Evolutionary conservation across 2,797 vertebrate species (phyloP), one percentile per base, ranked within the genome.

Genomic region (Melanogrammus aeglefinus): DNA sequence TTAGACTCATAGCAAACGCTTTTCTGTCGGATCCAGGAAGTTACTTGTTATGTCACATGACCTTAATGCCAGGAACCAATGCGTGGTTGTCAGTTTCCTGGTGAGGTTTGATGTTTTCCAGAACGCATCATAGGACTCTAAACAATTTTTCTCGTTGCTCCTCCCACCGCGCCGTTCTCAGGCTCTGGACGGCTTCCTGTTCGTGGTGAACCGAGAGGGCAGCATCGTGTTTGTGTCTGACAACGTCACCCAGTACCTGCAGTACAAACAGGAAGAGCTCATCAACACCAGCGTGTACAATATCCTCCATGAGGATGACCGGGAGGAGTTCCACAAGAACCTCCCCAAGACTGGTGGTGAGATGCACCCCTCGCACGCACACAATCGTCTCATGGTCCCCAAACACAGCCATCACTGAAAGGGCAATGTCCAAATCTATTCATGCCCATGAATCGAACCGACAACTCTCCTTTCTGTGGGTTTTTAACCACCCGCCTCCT

Each of bases 221-320:
- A 98, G 92, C 93, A 97, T 99, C 79, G 97, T 99, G 5, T 99
- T 99, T 87, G 98, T 99, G 80, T 99, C 98, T 1, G 98, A 99
- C 94, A 99, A 99, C 73, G 98, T 99, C 86, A 97, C 96, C 1
- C 97, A 99, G 80, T 99, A 99, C 89, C 92, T 99, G 77, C 97
- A 98, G 39, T 99, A 97, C 92, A 99, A 97, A 78, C 98, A 99
- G 88, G 98, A 99, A 84, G 98, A 99, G 89, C 92, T 99, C 83
- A 96, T 99, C 80, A 99, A 96, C 91, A 99, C 96, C 78, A 98
- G 96, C 79, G 96, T 99, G 78, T 99, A 99, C 87, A 96, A 90
- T 87, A 97, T 99, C 82, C 95, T 99, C 88, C 98, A 99, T 57
- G 96, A 97, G 80, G 97, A 98, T 4, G 97, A 99, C 91, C 90